These are phyloP conservation scores for Empidonax alnorum DNA, from an alignment of 2,113 vertebrate species.

Conservation along the genomic window DNA sequence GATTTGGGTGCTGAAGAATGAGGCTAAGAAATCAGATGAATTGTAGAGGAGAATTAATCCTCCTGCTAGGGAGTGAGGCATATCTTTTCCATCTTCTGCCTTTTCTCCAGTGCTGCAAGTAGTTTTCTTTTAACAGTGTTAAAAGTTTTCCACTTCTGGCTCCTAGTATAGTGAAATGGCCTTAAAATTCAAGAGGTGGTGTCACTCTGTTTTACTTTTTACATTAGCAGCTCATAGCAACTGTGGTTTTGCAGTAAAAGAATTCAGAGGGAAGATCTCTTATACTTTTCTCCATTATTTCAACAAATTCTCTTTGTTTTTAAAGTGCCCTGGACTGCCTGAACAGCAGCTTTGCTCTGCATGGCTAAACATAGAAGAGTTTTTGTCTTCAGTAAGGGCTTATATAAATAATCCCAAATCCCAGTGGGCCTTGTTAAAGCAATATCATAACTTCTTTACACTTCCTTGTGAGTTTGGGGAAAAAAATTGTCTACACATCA, in stretches of 20 bases:
- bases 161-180: background rate
- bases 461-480: conserved; percentile 53
- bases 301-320: conserved; percentile 21
- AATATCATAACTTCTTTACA: conserved; percentile 72
- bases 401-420: conserved; percentile 75
- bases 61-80: background rate
- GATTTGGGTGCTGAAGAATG: background rate
- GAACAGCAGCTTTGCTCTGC: conserved; percentile 53
- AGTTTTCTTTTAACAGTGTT: background rate
- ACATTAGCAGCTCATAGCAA: background rate
- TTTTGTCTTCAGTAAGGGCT: conserved; percentile 71
- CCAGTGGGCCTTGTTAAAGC: conserved; percentile 75
- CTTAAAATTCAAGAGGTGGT: conserved; percentile 9
- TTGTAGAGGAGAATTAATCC: background rate
- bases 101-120: background rate
- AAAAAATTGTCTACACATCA: conserved; percentile 49
- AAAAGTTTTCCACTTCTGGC: background rate
- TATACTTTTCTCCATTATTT: background rate
- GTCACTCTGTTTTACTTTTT: background rate
- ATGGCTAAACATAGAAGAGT: conserved; percentile 65
- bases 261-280: background rate
- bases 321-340: background rate
- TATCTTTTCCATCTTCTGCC: background rate
- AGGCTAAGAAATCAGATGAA: background rate
- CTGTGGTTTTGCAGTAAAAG: background rate